Conservation (phyloP, 2,888 invertebrate genomes). For the Eledone cirrhosa region DNA sequence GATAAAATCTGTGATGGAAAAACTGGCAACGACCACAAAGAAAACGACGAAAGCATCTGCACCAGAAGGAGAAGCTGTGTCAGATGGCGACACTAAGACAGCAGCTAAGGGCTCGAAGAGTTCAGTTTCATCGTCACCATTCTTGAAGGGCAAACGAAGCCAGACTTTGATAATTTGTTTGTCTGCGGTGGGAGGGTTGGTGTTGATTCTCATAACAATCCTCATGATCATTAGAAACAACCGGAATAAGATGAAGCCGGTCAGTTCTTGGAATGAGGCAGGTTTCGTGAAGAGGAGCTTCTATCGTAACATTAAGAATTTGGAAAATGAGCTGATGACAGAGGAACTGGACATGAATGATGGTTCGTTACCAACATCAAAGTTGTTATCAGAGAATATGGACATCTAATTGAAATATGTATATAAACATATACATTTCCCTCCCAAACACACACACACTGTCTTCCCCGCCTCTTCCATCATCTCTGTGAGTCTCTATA, state of each 20-base stretch:
- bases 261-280: conserved; percentile 8
- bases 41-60: too few species aligned
- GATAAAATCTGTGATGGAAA: neutral
- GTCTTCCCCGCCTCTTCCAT: too few species aligned
- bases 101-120: too few species aligned
- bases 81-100: too few species aligned
- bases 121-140: neutral
- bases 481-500: too few species aligned
- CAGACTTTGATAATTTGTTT: neutral
- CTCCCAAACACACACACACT: neutral
- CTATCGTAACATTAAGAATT: conserved; percentile 25
- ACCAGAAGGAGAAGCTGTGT: too few species aligned
- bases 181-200: neutral
- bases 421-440: neutral
- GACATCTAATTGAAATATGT: conserved; percentile 3
- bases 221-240: neutral
- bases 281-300: conserved; percentile 18
- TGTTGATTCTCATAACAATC: neutral
- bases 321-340: conserved; percentile 10
- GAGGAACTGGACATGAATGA: conserved; percentile 42
- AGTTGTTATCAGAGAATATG: conserved; percentile 37
- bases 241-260: neutral
- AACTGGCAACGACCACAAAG: neutral
- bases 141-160: neutral
- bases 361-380: conserved; percentile 38